Evolutionary conservation across 2,888 invertebrate species (phyloP).

Genomic region (Eutolmus rufibarbis): DNA sequence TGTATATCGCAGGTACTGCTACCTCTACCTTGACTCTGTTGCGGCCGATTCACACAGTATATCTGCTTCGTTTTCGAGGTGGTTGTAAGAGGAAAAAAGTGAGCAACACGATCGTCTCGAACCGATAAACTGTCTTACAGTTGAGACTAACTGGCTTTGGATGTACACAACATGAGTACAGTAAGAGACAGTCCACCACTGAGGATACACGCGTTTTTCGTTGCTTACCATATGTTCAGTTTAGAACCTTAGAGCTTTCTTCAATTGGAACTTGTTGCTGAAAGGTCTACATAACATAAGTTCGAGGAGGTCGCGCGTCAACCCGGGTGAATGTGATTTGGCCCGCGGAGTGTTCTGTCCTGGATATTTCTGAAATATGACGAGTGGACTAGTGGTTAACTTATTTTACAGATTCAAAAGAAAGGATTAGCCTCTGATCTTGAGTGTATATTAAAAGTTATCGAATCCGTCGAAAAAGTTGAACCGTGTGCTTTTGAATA

Average conservation of each 20-base stretch:
- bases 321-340: background rate
- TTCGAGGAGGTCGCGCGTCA: background rate
- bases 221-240: constrained; percentile 46
- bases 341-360: background rate
- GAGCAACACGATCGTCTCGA: constrained; percentile 4
- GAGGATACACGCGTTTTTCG: constrained; percentile 62
- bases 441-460: background rate
- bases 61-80: background rate
- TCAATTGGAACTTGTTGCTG: background rate
- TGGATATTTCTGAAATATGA: constrained; percentile 29
- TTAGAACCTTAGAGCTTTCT: constrained; percentile 8
- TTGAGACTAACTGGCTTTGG: constrained; percentile 44
- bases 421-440: constrained; percentile 42
- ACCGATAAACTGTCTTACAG: constrained; percentile 41
- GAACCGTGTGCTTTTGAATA: constrained; percentile 2
- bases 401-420: constrained; percentile 48
- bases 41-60: constrained; percentile 12
- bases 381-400: constrained; percentile 29
- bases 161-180: constrained; percentile 54
- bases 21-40: constrained; percentile 63
- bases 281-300: background rate
- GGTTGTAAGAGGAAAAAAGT: background rate
- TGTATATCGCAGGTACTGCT: constrained; percentile 49
- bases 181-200: constrained; percentile 63
- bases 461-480: background rate